Conservation (phyloP, 2,888 invertebrate genomes). For the Synanthedon myopaeformis region DNA sequence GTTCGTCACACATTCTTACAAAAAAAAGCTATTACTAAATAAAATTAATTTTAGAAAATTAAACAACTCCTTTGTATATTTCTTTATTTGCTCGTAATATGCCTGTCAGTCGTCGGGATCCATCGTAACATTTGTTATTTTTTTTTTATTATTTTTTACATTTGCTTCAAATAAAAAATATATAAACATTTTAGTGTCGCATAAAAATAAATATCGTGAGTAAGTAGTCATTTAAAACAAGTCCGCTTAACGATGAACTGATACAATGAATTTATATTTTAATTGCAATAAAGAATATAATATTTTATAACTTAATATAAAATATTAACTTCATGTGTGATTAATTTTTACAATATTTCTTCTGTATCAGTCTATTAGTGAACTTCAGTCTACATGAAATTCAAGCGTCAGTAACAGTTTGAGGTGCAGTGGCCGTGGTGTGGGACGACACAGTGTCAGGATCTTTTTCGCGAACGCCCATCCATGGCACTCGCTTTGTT, state of each 20-base stretch:
- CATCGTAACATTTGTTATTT: conserved; percentile 12
- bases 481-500: conserved; percentile 83
- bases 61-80: background rate
- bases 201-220: too few relatives aligned
- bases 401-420: background rate
- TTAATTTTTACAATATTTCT: too few relatives aligned
- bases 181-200: background rate
- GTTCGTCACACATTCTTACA: too few relatives aligned
- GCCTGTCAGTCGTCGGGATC: conserved; percentile 39
- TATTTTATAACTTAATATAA: too few relatives aligned
- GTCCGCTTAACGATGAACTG: background rate
- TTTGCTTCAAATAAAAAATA: conserved; percentile 24
- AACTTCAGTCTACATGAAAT: background rate
- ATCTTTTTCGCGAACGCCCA: conserved; percentile 75
- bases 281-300: too few relatives aligned
- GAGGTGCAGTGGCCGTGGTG: conserved; percentile 27
- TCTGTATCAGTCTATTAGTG: background rate
- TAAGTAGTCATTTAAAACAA: background rate
- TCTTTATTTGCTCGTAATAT: background rate
- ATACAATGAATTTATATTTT: conserved; percentile 3
- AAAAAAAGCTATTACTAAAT: too few relatives aligned
- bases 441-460: conserved; percentile 70
- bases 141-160: conserved; percentile 29
- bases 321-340: too few relatives aligned
- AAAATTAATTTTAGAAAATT: background rate